These are phyloP conservation scores for Alviniconcha marisindica DNA, from an alignment of 1,140 invertebrate species.

Conservation along the genomic window DNA sequence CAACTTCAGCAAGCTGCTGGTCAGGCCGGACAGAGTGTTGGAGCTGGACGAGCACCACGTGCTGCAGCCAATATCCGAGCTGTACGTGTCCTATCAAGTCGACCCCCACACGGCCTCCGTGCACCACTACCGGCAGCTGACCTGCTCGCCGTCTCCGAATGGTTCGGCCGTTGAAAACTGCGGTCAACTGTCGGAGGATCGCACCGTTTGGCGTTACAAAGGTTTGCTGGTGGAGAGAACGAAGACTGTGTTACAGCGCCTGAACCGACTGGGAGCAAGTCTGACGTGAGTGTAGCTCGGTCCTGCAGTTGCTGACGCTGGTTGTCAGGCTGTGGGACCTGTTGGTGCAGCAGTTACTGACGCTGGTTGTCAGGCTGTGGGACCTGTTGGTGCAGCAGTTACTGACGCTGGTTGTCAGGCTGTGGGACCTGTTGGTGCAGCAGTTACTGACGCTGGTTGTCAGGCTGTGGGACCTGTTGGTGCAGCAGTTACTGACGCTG, in stretches of 20 bases:
- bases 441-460: too few relatives aligned
- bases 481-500: too few relatives aligned
- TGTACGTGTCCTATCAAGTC: constrained; percentile 18
- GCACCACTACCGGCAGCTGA: not conserved
- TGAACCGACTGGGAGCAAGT: not conserved
- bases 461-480: too few relatives aligned
- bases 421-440: too few relatives aligned
- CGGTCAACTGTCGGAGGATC: not conserved
- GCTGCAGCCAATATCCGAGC: not conserved
- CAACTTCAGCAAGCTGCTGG: not conserved
- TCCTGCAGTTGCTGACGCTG: too few relatives aligned
- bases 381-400: too few relatives aligned
- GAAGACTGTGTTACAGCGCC: not conserved
- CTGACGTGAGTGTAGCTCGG: too few relatives aligned
- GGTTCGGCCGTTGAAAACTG: not conserved
- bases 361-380: too few relatives aligned
- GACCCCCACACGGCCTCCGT: not conserved
- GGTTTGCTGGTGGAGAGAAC: not conserved
- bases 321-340: too few relatives aligned
- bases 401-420: too few relatives aligned
- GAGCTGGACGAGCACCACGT: not conserved
- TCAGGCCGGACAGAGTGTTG: constrained; percentile 4
- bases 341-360: too few relatives aligned
- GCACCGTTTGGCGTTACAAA: not conserved
- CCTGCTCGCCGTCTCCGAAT: not conserved